Base-by-base conservation (phyloP, 2,888 invertebrate genomes). In the Camponotus fellah region DNA sequence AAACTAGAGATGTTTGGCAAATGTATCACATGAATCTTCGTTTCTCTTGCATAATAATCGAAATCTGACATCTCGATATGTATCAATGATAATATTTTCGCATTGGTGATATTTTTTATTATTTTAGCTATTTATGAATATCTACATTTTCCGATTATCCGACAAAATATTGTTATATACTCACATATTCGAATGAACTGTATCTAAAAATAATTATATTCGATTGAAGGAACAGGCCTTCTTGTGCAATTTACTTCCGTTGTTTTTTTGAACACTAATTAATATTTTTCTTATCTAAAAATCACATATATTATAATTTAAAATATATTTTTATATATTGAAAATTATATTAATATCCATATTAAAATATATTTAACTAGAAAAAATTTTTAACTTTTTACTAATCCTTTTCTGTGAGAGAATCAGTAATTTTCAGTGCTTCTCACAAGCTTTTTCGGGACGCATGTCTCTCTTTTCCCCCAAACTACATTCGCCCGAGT, bases 21-120 rank as follows among this genome's bases (percentile, higher is more conserved):
- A 75, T 37, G 37, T 82, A 69, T 82, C 62, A 68, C 32, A 37
- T 65, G 21, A 65, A 71, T 32, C 49, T 84, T 82, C 49, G 21
- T 14, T n/a, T 82, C 58, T 76, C 46, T 62, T 34, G 21, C 58
- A 60, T 21, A 14, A 62, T 53, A 34, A 37, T 46, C 32, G 37
- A 82, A 82, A 76, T 82, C 40, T 62, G 40, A 40, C 40, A 69
- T 69, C 34, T 17, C 46, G 4, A 60, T 2, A 17, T 40, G 2
- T 12, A 14, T 5, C 65, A 53, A 34, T 56, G 37, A 12, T 6
- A 1, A 26, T 53, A 37, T 26, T 65, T 26, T 64, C 2, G 6
- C 1, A 49, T 5, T 10, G 34, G 17, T 10, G 5, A 53, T 0
- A 32, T n/a, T 53, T n/a, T 4, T 6, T 3, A 10, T 4, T 49